These are phyloP conservation scores for Drosophila carrolli DNA, from an alignment of 1,140 invertebrate species.

Conservation along the genomic window DNA sequence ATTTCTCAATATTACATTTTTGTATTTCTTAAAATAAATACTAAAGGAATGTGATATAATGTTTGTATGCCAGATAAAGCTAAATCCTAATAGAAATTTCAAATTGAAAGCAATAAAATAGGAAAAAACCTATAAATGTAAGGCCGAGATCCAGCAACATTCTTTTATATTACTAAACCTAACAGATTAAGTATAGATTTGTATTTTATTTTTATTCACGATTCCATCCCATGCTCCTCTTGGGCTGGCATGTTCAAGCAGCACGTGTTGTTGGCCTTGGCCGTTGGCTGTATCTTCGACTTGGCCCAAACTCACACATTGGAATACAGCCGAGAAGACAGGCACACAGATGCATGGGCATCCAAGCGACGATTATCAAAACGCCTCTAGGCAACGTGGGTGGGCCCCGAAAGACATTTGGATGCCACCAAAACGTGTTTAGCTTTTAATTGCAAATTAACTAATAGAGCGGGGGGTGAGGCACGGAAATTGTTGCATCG, in stretches of 20 bases:
- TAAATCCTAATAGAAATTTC: too few relatives aligned
- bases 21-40: too few relatives aligned
- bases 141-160: too few relatives aligned
- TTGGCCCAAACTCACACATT: constrained; percentile 32
- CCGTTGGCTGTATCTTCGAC: constrained; percentile 52
- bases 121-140: too few relatives aligned
- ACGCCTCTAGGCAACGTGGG: constrained; percentile 68
- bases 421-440: constrained; percentile 70
- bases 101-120: too few relatives aligned
- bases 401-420: constrained; percentile 56
- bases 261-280: constrained; percentile 80
- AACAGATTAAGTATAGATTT: not conserved
- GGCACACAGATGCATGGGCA: constrained; percentile 2
- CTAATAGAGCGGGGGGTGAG: constrained; percentile 35
- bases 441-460: constrained; percentile 82
- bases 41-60: too few relatives aligned
- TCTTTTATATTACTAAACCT: too few relatives aligned
- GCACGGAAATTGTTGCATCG: constrained; percentile 27
- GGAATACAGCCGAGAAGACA: not conserved
- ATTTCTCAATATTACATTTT: too few relatives aligned
- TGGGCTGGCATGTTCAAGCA: constrained; percentile 36
- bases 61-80: too few relatives aligned
- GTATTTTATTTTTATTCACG: constrained; percentile 5
- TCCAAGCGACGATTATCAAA: constrained; percentile 45
- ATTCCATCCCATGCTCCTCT: constrained; percentile 1